phyloP scores from a whole-genome alignment of 1,140 invertebrate genomes.

The Neodiprion pinetum region DNA sequence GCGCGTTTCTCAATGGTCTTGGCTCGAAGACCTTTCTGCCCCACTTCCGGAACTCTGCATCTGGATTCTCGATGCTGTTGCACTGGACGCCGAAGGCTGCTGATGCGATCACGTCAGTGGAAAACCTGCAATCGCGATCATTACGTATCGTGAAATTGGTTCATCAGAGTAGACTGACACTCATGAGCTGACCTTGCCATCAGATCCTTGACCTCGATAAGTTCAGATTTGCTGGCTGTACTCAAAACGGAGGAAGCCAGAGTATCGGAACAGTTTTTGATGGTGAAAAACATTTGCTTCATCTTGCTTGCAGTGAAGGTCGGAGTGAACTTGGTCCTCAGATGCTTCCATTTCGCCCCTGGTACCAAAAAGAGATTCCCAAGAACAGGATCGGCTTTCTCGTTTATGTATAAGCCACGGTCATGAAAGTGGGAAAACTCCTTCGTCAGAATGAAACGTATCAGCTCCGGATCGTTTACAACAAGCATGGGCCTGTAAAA shows the following conservation, averaged over 20 bases:
- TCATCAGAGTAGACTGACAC: too few species aligned
- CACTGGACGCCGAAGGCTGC: conserved; percentile 51
- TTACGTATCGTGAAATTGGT: too few species aligned
- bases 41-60: conserved; percentile 44
- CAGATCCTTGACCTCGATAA: not conserved
- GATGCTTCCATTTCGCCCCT: conserved; percentile 63
- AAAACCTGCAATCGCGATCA: conserved; percentile 42
- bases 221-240: not conserved
- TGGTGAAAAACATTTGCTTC: conserved; percentile 62
- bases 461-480: conserved; percentile 57
- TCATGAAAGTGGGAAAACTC: conserved; percentile 59
- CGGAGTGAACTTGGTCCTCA: conserved; percentile 63
- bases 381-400: conserved; percentile 57
- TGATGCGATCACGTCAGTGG: conserved; percentile 62
- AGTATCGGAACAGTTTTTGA: conserved; percentile 49
- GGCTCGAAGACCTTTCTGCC: conserved; percentile 19
- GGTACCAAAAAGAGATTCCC: conserved; percentile 62
- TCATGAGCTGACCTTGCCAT: not conserved
- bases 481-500: conserved; percentile 55
- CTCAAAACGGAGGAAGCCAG: conserved; percentile 38
- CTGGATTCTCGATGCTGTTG: conserved; percentile 48
- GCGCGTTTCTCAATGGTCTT: not conserved
- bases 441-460: conserved; percentile 56
- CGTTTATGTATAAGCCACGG: conserved; percentile 49
- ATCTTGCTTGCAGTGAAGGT: conserved; percentile 68